Evolutionary conservation across 2,113 vertebrate species (phyloP), one percentile per base, ranked within the genome.

Genomic region (Sceloporus tristichus): DNA sequence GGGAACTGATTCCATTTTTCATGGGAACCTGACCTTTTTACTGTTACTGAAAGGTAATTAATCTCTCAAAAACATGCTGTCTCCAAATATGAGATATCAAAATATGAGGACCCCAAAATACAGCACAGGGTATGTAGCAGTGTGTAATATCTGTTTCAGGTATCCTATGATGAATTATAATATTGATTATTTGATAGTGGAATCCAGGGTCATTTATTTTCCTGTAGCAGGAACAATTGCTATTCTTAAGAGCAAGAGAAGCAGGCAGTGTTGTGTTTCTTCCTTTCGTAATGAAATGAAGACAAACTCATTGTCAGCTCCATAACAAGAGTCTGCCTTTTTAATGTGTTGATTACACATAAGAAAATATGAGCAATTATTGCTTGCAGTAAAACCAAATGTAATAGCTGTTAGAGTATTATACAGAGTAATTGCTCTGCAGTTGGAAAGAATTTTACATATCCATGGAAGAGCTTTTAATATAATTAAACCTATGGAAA

Each of bases 371-470:
- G 68, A 53, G 6, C 82, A 89, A 88, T 79, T 84, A 86, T 85
- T 59, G 29, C 27, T 77, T 21, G 40, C 29, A 87, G 48, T 92
- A 91, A 91, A 92, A 91, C 14, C 83, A 85, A 77, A 62, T 68
- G 14, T 75, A 90, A 71, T 53, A 83, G 10, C 40, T 90, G 74
- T 48, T 79, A 82, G 27, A 40, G 56, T 90, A 84, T 79, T 79
- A 79, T 73, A 79, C 73, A 56, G 27, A 65, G 21, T 84, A 95
- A 94, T 85, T 90, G 18, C 53, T 76, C 53, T 90, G 84, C 81
- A 87, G 85, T 86, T 93, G 88, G 75, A 90, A 75, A 85, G 66
- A 74, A 4, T 88, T 93, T 93, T 88, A 84, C 75, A 53, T 84
- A 91, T 85, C 48, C 13, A 9, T 21, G 29, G 23, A 34, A 88